Percentiles rank a stretch among this genome's conserved stretches.
Conservation (phyloP, 2,113 vertebrate species). For the Micromys minutus region DNA sequence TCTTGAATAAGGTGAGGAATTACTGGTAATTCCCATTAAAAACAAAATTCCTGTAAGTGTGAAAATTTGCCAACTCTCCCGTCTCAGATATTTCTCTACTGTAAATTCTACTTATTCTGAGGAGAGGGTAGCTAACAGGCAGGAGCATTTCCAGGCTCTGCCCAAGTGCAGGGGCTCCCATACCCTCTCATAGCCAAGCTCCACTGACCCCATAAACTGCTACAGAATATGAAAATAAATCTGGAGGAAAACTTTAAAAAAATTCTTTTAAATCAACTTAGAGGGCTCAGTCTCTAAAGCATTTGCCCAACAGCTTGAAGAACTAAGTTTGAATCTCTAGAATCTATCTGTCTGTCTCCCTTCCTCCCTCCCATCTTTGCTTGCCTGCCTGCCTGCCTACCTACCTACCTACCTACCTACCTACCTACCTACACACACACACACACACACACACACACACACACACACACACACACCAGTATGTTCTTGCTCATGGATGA, state of each 20-base stretch:
- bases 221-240: background rate
- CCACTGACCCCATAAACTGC: background rate
- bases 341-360: too few species aligned
- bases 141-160: background rate
- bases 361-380: too few species aligned
- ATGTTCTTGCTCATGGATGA: slow-evolving; percentile 30
- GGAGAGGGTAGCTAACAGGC: background rate
- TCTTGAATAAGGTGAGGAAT: slow-evolving; percentile 47
- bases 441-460: too few species aligned
- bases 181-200: background rate
- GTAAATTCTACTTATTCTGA: slow-evolving; percentile 3
- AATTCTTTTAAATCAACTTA: background rate
- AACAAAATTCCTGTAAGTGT: slow-evolving; percentile 40
- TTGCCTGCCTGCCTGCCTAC: too few species aligned
- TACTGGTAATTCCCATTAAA: slow-evolving; percentile 48
- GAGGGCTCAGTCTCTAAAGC: background rate
- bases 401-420: too few species aligned
- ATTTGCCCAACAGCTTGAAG: background rate
- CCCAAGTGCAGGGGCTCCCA: background rate
- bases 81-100: slow-evolving; percentile 24
- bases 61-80: slow-evolving; percentile 42
- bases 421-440: too few species aligned
- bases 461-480: background rate
- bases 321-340: background rate
- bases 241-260: background rate